phyloP scores from a whole-genome alignment of 2,797 vertebrate species.

The Pagetopsis macropterus region DNA sequence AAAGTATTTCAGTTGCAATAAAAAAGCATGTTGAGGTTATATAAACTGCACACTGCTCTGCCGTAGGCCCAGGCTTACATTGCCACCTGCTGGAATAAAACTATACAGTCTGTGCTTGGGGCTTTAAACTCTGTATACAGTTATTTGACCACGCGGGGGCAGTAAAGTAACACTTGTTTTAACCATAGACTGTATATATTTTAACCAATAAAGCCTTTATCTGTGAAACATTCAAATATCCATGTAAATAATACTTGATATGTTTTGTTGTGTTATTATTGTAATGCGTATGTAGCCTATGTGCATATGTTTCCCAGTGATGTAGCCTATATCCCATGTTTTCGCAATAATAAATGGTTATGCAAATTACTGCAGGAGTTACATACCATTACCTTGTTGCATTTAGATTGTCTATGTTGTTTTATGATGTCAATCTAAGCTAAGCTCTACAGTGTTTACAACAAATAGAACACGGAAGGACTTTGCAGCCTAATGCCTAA shows the following conservation, averaged over 20 bases:
- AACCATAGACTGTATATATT: too few relatives aligned
- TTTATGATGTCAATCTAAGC: neutral
- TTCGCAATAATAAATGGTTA: neutral
- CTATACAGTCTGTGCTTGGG: neutral
- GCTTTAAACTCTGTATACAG: constrained; percentile 10
- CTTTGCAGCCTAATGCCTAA: neutral
- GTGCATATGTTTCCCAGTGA: too few relatives aligned
- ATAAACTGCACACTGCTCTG: constrained; percentile 7
- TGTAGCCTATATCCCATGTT: neutral
- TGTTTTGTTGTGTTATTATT: too few relatives aligned
- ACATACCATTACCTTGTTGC: too few relatives aligned
- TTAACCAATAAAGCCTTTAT: constrained; percentile 8
- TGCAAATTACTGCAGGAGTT: neutral
- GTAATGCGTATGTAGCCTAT: too few relatives aligned
- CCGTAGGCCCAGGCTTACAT: neutral
- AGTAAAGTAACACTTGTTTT: constrained; percentile 43
- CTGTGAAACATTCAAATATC: neutral
- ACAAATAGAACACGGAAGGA: neutral
- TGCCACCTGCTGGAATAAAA: constrained; percentile 61
- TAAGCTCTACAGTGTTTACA: neutral
- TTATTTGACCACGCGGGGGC: constrained; percentile 58
- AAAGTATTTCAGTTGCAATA: neutral
- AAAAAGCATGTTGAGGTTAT: constrained; percentile 30
- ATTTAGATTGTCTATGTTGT: neutral
- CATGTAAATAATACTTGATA: neutral